Evolutionary conservation across 2,113 vertebrate genomes (phyloP), one percentile per base, ranked within the genome.

Genomic region (Oreotrochilus melanogaster): DNA sequence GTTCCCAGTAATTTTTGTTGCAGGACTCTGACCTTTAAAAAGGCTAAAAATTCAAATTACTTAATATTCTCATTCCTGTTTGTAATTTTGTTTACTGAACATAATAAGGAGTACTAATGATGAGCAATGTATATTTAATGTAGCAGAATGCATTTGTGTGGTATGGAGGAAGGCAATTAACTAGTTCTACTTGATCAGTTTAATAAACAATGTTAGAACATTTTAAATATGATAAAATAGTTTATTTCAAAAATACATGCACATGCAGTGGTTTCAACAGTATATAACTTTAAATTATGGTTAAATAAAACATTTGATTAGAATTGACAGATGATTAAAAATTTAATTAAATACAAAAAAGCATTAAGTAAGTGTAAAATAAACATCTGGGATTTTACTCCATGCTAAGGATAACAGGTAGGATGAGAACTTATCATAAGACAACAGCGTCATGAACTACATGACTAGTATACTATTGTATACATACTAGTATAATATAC

Each of bases 11-110:
- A 76, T 72, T 72, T 76, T 30, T 89, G 50, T 62, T 81, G 54
- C 65, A 74, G 33, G 65, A 80, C 43, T 54, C 1, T 94, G 85
- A 93, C 73, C 48, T 89, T 84, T 92, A 78, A 50, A 83, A 95
- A 62, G 56, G 22, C 48, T 73, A 11, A 62, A 3, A 85, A 48
- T 95, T 81, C 27, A 84, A 70, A 71, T 71, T 57, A 35, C 42
- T 62, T 35, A 62, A 61, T 70, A 74, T 45, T 89, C 37, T 78
- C 28, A 24, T 33, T 89, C 47, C 70, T 80, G 27, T 60, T 81
- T 64, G 56, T 0, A 1, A 57, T 87, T 61, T 70, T 70, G 24
- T 76, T 91, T 54, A 35, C 51, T 65, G 50, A 30, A 76, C 23
- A 28, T 57, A 87, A 86, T 84, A 78, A 73, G 60, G 64, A 61